Evolutionary conservation across 1,140 invertebrate genomes (phyloP), one percentile per base, ranked within the genome.

Genomic region (Solenopsis invicta): DNA sequence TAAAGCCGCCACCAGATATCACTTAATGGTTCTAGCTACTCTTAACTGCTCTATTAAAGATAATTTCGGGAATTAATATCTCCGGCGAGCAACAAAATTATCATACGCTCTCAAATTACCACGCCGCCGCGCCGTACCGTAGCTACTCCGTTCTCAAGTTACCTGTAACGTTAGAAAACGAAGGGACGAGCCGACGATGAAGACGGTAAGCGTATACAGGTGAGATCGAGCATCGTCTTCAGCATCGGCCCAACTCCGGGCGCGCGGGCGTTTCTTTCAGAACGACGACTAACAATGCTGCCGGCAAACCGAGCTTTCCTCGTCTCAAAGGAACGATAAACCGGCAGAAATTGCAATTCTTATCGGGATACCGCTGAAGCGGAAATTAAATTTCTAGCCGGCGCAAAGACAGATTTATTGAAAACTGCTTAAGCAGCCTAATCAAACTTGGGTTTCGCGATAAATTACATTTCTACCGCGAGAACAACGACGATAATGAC

Each of bases 31-130:
- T 59, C 24, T 84, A 61, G 74, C 54, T 61, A 48, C 2, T 21
- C 69, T 84, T 61, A 82, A 82, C 72, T 84, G 37, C 24, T 75
- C 48, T 37, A 50, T 61, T 13, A 61, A 75, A 84, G 69, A 84
- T 84, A 84, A 84, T 84, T 84, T 56, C 54, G 13, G 29, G 1
- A 75, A 84, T 84, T 61, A 84, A 75, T 75, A 75, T 84, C 41
- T 37, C 16, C 64, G 34, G 54, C 48, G 41, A 75, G 24, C 54
- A 48, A 50, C 80, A 34, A 74, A 48, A 72, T 61, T 74, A 61
- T 82, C 41, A 81, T 69, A 41, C 48, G 37, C 52, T 61, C 29
- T 61, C 41, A 48, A 74, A 34, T 82, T 48, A 82, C 21, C 10
- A 18, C 13, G 5, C 13, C 24, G 18, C 34, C 24, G 4, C 37